These are phyloP conservation scores for Blera fallax DNA, from an alignment of 2,888 invertebrate genomes.

Conservation along the genomic window DNA sequence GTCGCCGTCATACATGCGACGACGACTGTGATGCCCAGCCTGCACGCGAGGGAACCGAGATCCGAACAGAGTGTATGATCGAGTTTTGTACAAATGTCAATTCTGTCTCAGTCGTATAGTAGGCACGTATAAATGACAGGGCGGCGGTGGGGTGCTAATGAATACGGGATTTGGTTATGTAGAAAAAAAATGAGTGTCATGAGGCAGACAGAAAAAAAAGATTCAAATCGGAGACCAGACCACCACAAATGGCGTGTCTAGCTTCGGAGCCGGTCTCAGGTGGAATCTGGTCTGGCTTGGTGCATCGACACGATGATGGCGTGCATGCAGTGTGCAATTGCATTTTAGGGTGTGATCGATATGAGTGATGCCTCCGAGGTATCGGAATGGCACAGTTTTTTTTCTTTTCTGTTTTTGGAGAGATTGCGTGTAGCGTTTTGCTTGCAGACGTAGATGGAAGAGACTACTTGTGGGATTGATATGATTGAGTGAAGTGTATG, in stretches of 20 bases:
- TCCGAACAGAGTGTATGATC: constrained; percentile 31
- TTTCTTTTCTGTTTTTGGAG: background rate
- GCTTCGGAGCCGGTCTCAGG: constrained; percentile 11
- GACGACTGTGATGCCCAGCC: background rate
- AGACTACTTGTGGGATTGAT: background rate
- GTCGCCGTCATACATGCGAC: background rate
- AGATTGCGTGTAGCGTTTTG: background rate
- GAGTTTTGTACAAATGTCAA: constrained; percentile 60
- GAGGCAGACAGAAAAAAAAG: constrained; percentile 14
- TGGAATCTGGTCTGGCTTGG: background rate
- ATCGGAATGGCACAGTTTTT: constrained; percentile 17
- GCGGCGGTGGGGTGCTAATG: constrained; percentile 4
- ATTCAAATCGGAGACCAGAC: constrained; percentile 6
- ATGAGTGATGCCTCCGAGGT: constrained; percentile 51
- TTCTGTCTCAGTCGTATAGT: constrained; percentile 40
- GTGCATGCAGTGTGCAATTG: constrained; percentile 22
- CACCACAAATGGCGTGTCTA: constrained; percentile 30
- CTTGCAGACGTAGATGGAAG: background rate
- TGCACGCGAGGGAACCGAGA: background rate
- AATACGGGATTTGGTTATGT: background rate
- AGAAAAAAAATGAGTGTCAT: constrained; percentile 21
- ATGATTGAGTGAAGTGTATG: constrained; percentile 1
- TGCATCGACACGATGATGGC: background rate
- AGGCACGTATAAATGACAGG: constrained; percentile 20
- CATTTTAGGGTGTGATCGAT: constrained; percentile 55